Evolutionary conservation across 2,888 invertebrate genomes (phyloP).

Genomic region (Bibio marci): DNA sequence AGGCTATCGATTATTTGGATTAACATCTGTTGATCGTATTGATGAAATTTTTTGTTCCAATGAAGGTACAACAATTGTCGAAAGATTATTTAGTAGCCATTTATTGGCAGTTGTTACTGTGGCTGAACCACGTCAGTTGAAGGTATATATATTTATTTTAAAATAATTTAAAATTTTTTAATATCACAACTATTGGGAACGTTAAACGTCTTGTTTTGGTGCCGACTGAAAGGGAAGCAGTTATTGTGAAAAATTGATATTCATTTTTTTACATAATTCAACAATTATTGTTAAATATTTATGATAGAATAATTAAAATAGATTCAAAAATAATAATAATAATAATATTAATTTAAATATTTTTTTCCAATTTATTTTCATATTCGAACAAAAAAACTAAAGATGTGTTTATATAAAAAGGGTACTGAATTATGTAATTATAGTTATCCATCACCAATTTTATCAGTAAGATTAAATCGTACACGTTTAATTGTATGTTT

Average conservation of each 20-base stretch:
- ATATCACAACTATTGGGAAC: too few relatives aligned
- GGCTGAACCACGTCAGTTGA: constrained; percentile 25
- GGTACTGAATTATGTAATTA: constrained; percentile 29
- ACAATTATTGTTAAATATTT: too few relatives aligned
- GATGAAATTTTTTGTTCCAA: constrained; percentile 28
- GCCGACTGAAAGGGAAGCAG: too few relatives aligned
- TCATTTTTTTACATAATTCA: too few relatives aligned
- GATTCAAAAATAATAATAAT: too few relatives aligned
- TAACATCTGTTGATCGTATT: constrained; percentile 22
- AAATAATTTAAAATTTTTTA: too few relatives aligned
- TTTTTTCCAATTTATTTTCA: too few relatives aligned
- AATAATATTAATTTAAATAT: too few relatives aligned
- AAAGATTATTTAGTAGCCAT: constrained; percentile 26
- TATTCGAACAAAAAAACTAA: constrained; percentile 2
- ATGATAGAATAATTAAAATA: too few relatives aligned
- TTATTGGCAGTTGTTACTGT: constrained; percentile 26
- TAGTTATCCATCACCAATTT: constrained; percentile 25
- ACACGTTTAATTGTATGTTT: constrained; percentile 22
- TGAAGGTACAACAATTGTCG: constrained; percentile 25
- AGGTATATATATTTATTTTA: constrained; percentile 14
- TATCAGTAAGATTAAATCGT: constrained; percentile 28
- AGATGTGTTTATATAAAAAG: constrained; percentile 23
- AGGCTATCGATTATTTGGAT: constrained; percentile 25
- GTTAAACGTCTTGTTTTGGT: too few relatives aligned
- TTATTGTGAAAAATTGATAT: too few relatives aligned